Evolutionary conservation across 2,888 invertebrate species (phyloP).

Genomic region (Seira ritae): DNA sequence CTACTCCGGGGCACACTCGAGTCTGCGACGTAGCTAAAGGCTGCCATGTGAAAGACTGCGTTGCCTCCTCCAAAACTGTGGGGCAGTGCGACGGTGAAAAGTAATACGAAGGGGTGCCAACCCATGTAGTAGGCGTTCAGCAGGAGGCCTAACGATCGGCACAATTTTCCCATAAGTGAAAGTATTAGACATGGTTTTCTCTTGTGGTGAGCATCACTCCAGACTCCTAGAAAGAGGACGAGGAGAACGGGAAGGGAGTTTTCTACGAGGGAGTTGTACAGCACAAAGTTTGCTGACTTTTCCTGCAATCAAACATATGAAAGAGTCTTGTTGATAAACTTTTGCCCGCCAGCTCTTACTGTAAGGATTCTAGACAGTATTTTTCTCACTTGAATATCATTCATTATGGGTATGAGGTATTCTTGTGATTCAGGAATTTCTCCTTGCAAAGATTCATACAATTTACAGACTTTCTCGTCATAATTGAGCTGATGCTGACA

Average conservation of each 20-base stretch:
- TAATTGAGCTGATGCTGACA: slow-evolving; percentile 69
- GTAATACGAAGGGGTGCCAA: slow-evolving; percentile 69
- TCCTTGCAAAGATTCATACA: slow-evolving; percentile 63
- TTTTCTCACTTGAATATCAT: slow-evolving; percentile 72
- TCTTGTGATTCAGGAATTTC: slow-evolving; percentile 63
- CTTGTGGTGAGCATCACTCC: slow-evolving; percentile 70
- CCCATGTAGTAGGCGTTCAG: slow-evolving; percentile 70
- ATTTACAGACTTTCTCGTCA: slow-evolving; percentile 61
- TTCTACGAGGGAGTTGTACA: slow-evolving; percentile 73
- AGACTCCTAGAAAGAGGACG: slow-evolving; percentile 73
- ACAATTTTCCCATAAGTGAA: slow-evolving; percentile 69
- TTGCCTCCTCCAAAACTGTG: slow-evolving; percentile 72
- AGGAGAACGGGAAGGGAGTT: slow-evolving; percentile 72
- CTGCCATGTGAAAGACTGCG: slow-evolving; percentile 73
- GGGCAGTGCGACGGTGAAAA: slow-evolving; percentile 70
- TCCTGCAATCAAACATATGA: slow-evolving; percentile 51
- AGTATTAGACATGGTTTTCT: slow-evolving; percentile 72
- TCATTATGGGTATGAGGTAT: slow-evolving; percentile 65
- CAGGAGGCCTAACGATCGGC: slow-evolving; percentile 70
- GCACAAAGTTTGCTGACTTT: slow-evolving; percentile 68
- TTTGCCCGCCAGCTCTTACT: too few relatives aligned
- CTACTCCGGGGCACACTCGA: slow-evolving; percentile 71
- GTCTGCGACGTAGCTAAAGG: slow-evolving; percentile 73
- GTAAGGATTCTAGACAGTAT: too few relatives aligned
- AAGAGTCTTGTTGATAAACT: too few relatives aligned